Evolutionary conservation across 2,113 vertebrate species (phyloP).

Genomic region (Chauna torquata): DNA sequence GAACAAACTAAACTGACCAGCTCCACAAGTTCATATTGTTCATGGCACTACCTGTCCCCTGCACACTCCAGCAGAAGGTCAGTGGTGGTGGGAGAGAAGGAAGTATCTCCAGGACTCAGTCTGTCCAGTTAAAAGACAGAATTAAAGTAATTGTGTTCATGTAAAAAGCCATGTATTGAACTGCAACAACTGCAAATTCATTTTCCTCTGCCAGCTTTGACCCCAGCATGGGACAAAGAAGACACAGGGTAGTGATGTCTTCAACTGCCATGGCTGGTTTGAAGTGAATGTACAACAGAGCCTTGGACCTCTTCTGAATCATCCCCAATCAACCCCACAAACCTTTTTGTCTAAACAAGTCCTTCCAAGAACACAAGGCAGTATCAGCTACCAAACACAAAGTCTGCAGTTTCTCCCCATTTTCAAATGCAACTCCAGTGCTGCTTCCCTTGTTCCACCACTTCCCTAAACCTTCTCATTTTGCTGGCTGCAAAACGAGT

Average conservation of each 20-base stretch:
- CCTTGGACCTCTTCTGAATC: not conserved
- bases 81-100: not conserved
- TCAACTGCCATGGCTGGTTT: not conserved
- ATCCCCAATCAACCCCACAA: accelerated
- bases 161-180: accelerated
- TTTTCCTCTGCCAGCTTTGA: not conserved
- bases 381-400: not conserved
- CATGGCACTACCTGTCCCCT: not conserved
- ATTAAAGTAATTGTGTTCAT: not conserved
- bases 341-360: not conserved
- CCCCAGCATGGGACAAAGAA: not conserved
- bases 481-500: not conserved
- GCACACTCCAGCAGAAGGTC: not conserved
- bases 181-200: not conserved
- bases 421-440: not conserved
- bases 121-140: not conserved
- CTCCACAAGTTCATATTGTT: not conserved
- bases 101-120: not conserved
- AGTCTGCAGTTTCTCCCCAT: not conserved
- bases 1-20: not conserved
- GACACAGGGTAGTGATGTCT: not conserved
- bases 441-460: not conserved
- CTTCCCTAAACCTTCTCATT: not conserved
- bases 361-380: not conserved
- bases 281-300: not conserved